A percentile compares a stretch with the other conserved stretches of the same genome.
phyloP scores from a whole-genome alignment of 2,797 vertebrate species.

The Anableps anableps region DNA sequence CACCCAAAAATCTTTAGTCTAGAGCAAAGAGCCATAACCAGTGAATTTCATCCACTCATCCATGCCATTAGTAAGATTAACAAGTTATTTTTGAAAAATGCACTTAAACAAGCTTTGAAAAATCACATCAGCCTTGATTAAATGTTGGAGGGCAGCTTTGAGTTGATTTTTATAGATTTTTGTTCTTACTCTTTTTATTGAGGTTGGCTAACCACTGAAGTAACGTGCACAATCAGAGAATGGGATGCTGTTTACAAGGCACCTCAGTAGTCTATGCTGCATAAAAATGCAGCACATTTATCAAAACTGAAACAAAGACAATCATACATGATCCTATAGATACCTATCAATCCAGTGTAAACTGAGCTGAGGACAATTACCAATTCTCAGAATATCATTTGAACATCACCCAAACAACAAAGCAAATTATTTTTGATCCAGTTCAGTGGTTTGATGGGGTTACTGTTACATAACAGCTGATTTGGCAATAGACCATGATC shows the following conservation, averaged over 20 bases:
- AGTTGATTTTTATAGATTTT: conserved; percentile 7
- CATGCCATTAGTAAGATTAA: background rate
- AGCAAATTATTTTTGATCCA: background rate
- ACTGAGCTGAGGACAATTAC: background rate
- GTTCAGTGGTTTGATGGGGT: conserved; percentile 1
- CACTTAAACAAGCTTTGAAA: background rate
- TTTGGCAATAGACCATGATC: background rate
- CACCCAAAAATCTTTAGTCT: background rate
- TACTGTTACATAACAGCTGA: background rate
- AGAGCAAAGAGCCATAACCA: background rate
- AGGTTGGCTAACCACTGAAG: background rate
- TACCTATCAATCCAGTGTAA: background rate
- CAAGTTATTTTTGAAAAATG: conserved; percentile 1
- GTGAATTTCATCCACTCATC: background rate
- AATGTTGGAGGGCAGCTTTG: background rate
- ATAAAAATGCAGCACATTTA: background rate
- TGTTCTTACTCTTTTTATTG: background rate
- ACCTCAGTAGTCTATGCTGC: background rate
- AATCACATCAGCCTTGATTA: conserved; percentile 3
- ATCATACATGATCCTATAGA: background rate
- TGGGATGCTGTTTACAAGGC: background rate
- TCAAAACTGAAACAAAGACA: conserved; percentile 1
- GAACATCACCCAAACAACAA: background rate
- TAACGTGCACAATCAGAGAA: background rate
- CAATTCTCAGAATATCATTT: background rate